Evolutionary conservation across 2,888 invertebrate species (phyloP).

Genomic region (Sarcophaga subvicina): DNA sequence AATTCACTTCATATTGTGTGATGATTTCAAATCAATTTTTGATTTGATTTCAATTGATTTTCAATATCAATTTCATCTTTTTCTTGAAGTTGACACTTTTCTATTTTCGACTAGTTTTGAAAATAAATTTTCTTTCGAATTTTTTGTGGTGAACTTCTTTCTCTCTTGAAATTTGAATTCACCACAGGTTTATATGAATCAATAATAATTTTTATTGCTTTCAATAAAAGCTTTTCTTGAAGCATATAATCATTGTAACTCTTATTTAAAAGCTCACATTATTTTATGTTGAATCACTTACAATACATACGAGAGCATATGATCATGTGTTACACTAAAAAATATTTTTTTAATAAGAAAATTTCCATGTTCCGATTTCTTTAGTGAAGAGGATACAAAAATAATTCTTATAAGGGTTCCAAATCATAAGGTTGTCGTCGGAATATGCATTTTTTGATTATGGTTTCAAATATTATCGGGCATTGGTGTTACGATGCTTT

Average conservation of each 20-base stretch:
- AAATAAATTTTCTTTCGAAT: not conserved
- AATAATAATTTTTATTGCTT: slow-evolving; percentile 6
- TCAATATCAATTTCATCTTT: not conserved
- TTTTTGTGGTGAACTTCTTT: not conserved
- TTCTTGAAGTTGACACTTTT: not conserved
- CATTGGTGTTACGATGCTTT: too few relatives aligned
- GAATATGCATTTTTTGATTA: too few relatives aligned
- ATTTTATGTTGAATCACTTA: not conserved
- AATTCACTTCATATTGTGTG: not conserved
- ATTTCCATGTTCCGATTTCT: too few relatives aligned
- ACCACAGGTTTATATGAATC: slow-evolving; percentile 23
- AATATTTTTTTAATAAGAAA: too few relatives aligned
- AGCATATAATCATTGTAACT: slow-evolving; percentile 23
- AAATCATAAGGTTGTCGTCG: too few relatives aligned
- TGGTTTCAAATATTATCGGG: too few relatives aligned
- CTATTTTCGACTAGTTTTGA: not conserved
- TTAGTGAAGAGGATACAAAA: too few relatives aligned
- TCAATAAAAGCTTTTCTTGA: slow-evolving; percentile 25
- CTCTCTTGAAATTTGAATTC: slow-evolving; percentile 4
- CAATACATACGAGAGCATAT: not conserved
- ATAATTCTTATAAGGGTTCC: too few relatives aligned
- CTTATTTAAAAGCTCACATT: slow-evolving; percentile 38
- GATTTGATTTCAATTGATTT: not conserved
- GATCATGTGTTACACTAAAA: not conserved
- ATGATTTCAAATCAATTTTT: slow-evolving; percentile 5